A percentile compares a stretch with the other conserved stretches of the same genome.
phyloP scores from a whole-genome alignment of 2,888 invertebrate genomes.

The Pammene aurita region DNA sequence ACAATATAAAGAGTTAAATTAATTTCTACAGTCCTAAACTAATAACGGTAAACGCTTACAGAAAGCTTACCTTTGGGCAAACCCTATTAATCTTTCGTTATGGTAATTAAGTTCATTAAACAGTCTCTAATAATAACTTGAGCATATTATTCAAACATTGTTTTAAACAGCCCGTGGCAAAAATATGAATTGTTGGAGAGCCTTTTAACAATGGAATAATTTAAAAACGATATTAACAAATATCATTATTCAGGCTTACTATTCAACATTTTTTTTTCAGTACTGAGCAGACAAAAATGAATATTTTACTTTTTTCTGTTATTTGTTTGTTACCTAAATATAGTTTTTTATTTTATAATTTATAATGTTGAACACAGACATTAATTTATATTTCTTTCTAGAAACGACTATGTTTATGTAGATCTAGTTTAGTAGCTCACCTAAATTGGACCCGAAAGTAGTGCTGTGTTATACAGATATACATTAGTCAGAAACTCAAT shows the following conservation, averaged over 20 bases:
- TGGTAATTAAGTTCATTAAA: conserved; percentile 33
- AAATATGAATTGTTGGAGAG: not conserved
- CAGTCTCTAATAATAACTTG: not conserved
- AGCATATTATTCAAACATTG: conserved; percentile 4
- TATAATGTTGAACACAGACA: too few relatives aligned
- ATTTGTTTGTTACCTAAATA: too few relatives aligned
- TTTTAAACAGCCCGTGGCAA: conserved; percentile 3
- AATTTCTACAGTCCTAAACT: conserved; percentile 41
- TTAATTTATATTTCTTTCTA: too few relatives aligned
- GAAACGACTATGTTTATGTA: too few relatives aligned
- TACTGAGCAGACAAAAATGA: too few relatives aligned
- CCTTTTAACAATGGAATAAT: not conserved
- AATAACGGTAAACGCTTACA: conserved; percentile 45
- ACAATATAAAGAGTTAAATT: conserved; percentile 45
- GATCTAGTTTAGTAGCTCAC: not conserved
- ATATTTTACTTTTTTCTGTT: too few relatives aligned
- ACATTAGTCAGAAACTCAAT: conserved; percentile 13
- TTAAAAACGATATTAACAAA: too few relatives aligned
- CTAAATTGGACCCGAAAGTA: not conserved
- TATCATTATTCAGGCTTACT: too few relatives aligned
- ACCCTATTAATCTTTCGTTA: conserved; percentile 33
- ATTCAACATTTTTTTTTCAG: too few relatives aligned
- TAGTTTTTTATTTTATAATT: too few relatives aligned
- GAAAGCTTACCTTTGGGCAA: conserved; percentile 18
- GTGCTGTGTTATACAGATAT: not conserved